phyloP scores from a whole-genome alignment of 1,140 invertebrate species.

The Trinorchestia longiramus region DNA sequence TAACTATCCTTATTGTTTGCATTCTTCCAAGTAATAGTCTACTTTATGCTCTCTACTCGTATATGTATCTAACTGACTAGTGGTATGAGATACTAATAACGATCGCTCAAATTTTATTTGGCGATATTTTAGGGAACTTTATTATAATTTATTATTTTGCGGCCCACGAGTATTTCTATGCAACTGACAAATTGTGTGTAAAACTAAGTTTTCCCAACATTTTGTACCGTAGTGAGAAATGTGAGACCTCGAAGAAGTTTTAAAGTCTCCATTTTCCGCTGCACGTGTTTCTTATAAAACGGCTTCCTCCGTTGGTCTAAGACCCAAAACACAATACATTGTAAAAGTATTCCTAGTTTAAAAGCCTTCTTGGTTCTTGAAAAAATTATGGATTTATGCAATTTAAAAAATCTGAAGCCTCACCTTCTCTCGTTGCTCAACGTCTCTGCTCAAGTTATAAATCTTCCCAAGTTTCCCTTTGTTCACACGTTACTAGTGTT shows the following conservation, averaged over 20 bases:
- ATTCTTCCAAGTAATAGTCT: neutral
- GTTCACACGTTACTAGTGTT: neutral
- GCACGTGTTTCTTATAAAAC: neutral
- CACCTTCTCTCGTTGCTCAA: neutral
- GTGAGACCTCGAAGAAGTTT: neutral
- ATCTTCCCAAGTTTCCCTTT: neutral
- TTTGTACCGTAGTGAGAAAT: neutral
- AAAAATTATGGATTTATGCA: neutral
- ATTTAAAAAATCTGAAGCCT: neutral
- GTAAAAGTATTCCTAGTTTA: no score
- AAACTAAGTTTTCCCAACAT: neutral
- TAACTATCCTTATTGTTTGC: neutral
- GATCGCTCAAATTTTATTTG: neutral
- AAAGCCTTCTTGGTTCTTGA: neutral
- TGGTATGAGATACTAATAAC: neutral
- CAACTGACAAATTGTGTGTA: neutral
- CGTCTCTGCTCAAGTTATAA: neutral
- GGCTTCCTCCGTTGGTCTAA: neutral
- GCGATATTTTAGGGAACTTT: neutral
- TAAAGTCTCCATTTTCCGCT: neutral
- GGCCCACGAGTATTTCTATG: neutral
- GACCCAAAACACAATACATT: neutral
- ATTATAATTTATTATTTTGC: neutral
- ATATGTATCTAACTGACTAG: neutral
- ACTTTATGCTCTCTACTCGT: neutral